phyloP scores from a whole-genome alignment of 2,113 vertebrate species.

The Petrocephalus zakoni region DNA sequence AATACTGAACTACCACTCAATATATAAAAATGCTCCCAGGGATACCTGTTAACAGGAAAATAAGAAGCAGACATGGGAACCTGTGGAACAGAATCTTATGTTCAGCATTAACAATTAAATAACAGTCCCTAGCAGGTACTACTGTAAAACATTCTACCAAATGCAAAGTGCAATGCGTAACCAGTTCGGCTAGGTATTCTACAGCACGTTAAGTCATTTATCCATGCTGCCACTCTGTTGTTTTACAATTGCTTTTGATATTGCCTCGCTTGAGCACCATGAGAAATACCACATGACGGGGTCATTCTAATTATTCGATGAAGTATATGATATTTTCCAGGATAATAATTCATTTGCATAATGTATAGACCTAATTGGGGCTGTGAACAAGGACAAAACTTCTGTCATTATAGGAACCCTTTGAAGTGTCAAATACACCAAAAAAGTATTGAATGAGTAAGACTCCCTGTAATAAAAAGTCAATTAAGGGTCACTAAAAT shows the following conservation, averaged over 20 bases:
- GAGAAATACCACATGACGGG: background rate
- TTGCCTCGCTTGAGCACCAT: background rate
- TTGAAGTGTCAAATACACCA: background rate
- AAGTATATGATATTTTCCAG: background rate
- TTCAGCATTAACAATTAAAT: conserved; percentile 69
- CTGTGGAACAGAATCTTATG: conserved; percentile 59
- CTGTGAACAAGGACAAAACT: background rate
- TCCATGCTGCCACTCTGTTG: background rate
- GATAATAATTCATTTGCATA: background rate
- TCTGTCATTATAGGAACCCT: background rate
- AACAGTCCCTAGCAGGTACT: conserved; percentile 51
- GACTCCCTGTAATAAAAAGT: background rate
- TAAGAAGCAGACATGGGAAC: conserved; percentile 50
- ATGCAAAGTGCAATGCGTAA: conserved; percentile 30
- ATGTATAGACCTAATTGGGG: background rate
- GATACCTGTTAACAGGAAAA: conserved; percentile 63
- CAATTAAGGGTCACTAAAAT: background rate
- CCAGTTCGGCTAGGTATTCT: conserved; percentile 18
- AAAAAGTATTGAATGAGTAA: background rate
- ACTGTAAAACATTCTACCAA: conserved; percentile 38
- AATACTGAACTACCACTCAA: conserved; percentile 54
- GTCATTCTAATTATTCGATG: too few species aligned
- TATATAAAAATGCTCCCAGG: conserved; percentile 52
- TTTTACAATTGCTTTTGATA: background rate
- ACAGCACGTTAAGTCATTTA: background rate